Conservation (phyloP, 1,140 invertebrate species). For the Ooceraea biroi region DNA sequence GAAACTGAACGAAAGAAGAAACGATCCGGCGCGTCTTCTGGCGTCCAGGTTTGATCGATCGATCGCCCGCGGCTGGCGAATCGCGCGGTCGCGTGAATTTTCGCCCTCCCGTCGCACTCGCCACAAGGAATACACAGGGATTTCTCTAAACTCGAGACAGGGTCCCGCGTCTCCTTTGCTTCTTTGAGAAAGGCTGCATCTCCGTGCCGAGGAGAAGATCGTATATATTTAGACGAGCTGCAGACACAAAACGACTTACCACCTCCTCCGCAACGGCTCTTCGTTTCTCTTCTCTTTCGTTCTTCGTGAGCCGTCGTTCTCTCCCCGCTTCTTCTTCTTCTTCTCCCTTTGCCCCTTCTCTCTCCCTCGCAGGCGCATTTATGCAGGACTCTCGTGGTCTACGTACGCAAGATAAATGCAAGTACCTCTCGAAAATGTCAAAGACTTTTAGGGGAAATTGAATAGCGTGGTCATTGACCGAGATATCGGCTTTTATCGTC, state of each 20-base stretch:
- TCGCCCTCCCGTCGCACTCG: slow-evolving; percentile 23
- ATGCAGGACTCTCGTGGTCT: neutral
- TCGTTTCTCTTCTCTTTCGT: slow-evolving; percentile 56
- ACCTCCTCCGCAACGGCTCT: slow-evolving; percentile 73
- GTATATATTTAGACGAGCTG: slow-evolving; percentile 81
- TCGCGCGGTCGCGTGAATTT: slow-evolving; percentile 17
- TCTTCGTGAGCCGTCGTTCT: slow-evolving; percentile 14
- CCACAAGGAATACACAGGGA: neutral
- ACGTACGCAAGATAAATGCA: neutral
- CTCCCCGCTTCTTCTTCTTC: neutral
- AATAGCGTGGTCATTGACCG: slow-evolving; percentile 17
- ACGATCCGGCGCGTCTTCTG: neutral
- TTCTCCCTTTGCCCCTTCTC: neutral
- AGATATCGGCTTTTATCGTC: slow-evolving; percentile 38
- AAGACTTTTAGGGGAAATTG: neutral
- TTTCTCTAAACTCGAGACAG: slow-evolving; percentile 65
- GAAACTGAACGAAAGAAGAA: neutral
- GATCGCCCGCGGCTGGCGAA: too few relatives aligned
- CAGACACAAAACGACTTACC: slow-evolving; percentile 83
- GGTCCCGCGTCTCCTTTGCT: slow-evolving; percentile 16
- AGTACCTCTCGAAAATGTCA: slow-evolving; percentile 4
- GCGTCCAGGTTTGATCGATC: neutral
- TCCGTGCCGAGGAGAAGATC: slow-evolving; percentile 68
- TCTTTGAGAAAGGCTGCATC: slow-evolving; percentile 63
- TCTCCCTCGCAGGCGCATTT: slow-evolving; percentile 12